Conservation (phyloP, 2,888 invertebrate species). For the Tryphoninae sp. region DNA sequence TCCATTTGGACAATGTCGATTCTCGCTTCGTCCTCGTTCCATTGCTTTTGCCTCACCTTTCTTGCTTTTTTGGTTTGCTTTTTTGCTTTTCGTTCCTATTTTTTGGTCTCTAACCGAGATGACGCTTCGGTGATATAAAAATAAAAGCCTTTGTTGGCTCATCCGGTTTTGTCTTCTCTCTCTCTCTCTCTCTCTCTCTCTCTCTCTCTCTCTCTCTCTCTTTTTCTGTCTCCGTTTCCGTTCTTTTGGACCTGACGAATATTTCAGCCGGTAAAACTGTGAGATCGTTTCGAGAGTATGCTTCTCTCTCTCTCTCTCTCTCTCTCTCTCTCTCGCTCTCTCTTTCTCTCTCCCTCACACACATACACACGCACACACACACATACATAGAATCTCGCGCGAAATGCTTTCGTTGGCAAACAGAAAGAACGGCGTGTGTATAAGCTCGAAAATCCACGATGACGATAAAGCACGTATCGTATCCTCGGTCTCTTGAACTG, state of each 20-base stretch:
- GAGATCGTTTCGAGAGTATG: too few relatives aligned
- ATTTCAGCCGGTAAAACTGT: too few relatives aligned
- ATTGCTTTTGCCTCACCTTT: background rate
- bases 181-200: background rate
- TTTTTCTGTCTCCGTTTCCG: background rate
- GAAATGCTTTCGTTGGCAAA: constrained; percentile 11
- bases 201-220: background rate
- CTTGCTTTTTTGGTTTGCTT: too few relatives aligned
- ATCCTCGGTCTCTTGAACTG: constrained; percentile 21
- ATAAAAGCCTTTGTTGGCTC: background rate
- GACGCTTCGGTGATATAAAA: background rate
- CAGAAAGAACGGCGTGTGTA: background rate
- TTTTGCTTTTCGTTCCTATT: too few relatives aligned
- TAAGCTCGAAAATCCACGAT: constrained; percentile 22
- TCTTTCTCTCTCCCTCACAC: too few relatives aligned
- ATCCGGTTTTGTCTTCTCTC: background rate
- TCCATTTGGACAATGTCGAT: background rate
- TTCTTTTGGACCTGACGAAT: background rate
- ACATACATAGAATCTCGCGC: background rate
- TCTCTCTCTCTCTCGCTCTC: background rate
- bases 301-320: too few relatives aligned
- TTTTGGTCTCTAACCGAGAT: background rate
- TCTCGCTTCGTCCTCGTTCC: background rate
- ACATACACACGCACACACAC: background rate
- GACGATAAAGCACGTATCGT: constrained; percentile 43